Base-by-base conservation (phyloP, 2,797 vertebrate genomes). In the Gobio occitaniae region DNA sequence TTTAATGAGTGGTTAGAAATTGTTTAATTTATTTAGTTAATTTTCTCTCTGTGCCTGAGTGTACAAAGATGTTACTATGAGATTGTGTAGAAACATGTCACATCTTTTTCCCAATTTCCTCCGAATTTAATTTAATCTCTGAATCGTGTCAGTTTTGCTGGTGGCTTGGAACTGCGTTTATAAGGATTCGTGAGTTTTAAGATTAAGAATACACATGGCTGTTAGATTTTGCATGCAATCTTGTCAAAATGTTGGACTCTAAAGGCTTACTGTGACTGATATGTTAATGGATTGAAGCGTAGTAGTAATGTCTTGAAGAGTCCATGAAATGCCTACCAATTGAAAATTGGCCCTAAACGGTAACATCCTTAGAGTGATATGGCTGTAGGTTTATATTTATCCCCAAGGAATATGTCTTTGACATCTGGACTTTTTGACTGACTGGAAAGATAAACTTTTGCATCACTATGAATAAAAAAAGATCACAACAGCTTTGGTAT, bases 391-490 rank as follows among this genome's bases (percentile, higher is more conserved):
- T 65, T 8, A 83, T 6, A 75, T 15, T 25, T 50, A 47, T 19
- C 25, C 17, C 41, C n/a, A 82, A 52, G 11, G 11, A 54, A 80
- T 8, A 36, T 25, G 32, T 56, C 36, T 44, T 70, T 71, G 66
- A 82, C 75, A 92, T 85, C 79, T 74, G 32, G 80, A 84, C 78
- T 88, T 84, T 88, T 91, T 91, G 90, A 65, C 63, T 63, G 11
- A 89, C 90, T 91, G 89, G 90, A 82, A 89, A 86, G 83, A 87
- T 82, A 56, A 90, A 75, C 70, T 63, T 91, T 91, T 91, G 90
- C 89, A 89, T 88, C 83, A 84, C 89, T 91, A 80, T 87, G 82
- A 95, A 94, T 95, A 95, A 95, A 11, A 21, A 95, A 90, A 56
- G 48, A 90, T 91, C 76, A 91, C 92, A 90, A 87, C 90, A 75